These are phyloP conservation scores for Nycticryphes semicollaris DNA, from an alignment of 2,113 vertebrate species.

Conservation along the genomic window DNA sequence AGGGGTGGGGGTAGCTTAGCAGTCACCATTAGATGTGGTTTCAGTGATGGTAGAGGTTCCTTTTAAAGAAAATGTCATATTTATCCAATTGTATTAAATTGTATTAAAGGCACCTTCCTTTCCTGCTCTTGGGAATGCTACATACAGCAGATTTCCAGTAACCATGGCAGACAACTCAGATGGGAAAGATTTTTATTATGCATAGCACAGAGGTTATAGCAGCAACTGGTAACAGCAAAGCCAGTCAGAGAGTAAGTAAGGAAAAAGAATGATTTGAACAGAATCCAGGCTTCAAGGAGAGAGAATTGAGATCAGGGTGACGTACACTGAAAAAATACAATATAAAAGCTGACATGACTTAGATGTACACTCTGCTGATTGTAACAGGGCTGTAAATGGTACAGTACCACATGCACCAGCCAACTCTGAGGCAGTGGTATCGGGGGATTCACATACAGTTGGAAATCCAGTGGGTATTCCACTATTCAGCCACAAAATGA, in stretches of 20 bases:
- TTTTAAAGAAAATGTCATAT: constrained; percentile 3
- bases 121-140: constrained; percentile 40
- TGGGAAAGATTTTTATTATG: constrained; percentile 64
- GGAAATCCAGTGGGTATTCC: not conserved
- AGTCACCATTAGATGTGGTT: not conserved
- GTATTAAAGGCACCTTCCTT: not conserved
- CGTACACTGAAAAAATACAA: not conserved
- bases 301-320: not conserved
- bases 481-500: not conserved
- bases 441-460: accelerated
- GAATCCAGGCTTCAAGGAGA: not conserved
- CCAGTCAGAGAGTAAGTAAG: constrained; percentile 9
- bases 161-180: constrained; percentile 53
- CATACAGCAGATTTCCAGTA: constrained; percentile 55
- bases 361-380: not conserved
- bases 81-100: constrained; percentile 18
- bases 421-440: not conserved
- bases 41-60: not conserved
- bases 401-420: not conserved
- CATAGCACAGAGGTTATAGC: constrained; percentile 42
- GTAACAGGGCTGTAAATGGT: not conserved
- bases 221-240: constrained; percentile 18
- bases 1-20: not conserved
- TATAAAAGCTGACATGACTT: not conserved
- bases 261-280: constrained; percentile 20